A percentile compares a stretch with the other conserved stretches of the same genome.
Evolutionary conservation across 2,888 invertebrate species (phyloP).

Genomic region (Catocala sponsa): DNA sequence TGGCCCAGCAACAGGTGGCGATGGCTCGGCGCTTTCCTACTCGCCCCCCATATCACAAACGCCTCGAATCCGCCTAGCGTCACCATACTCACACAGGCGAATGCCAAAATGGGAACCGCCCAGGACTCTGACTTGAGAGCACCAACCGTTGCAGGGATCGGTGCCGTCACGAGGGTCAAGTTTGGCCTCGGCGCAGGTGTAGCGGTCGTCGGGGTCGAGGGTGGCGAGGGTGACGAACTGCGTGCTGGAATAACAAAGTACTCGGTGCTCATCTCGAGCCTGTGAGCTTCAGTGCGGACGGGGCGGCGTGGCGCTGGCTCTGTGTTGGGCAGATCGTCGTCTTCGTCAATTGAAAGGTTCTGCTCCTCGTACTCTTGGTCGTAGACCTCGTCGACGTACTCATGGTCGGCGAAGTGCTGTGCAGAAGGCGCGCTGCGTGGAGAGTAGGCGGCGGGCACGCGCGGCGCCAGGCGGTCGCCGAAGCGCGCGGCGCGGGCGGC

Average conservation of each 20-base stretch:
- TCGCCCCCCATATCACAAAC: constrained; percentile 94
- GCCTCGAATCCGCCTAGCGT: constrained; percentile 96
- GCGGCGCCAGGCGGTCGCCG: constrained; percentile 79
- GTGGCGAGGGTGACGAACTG: constrained; percentile 66
- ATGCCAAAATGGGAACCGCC: constrained; percentile 96
- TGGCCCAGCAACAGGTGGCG: constrained; percentile 96
- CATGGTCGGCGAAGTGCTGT: constrained; percentile 64
- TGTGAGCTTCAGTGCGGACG: constrained; percentile 82
- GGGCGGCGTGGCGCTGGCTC: constrained; percentile 72
- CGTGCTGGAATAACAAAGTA: constrained; percentile 93
- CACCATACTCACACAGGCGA: constrained; percentile 94
- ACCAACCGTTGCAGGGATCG: constrained; percentile 63
- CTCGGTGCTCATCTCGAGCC: constrained; percentile 94
- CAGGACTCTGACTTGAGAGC: constrained; percentile 93
- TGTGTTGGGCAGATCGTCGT: constrained; percentile 56
- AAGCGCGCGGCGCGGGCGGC: constrained; percentile 72
- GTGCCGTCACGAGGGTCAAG: constrained; percentile 58
- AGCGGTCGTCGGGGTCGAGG: constrained; percentile 67
- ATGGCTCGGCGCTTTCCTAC: constrained; percentile 94
- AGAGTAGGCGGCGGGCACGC: constrained; percentile 76
- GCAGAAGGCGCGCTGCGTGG: constrained; percentile 72
- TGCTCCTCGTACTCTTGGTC: constrained; percentile 75
- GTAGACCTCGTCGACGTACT: constrained; percentile 69
- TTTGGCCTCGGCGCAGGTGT: constrained; percentile 65
- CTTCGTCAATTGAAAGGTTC: constrained; percentile 61